phyloP scores from a whole-genome alignment of 2,797 vertebrate genomes.

The Alauda arvensis region DNA sequence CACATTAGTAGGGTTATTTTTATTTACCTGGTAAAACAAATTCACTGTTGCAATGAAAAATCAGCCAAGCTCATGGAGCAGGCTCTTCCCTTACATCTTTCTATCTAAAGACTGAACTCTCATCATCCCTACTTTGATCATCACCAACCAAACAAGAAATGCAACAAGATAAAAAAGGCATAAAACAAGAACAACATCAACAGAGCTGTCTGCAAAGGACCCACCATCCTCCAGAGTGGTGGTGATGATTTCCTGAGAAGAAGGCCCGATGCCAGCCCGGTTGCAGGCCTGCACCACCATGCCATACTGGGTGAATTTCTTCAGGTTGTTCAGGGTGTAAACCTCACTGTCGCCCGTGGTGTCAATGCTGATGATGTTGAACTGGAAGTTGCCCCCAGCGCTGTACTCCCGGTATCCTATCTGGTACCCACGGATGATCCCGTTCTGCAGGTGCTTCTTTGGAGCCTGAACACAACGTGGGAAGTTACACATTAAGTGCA shows the following conservation, averaged over 20 bases:
- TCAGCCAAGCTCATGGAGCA: background rate
- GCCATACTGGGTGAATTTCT: slow-evolving; percentile 97
- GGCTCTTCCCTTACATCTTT: background rate
- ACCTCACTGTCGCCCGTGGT: slow-evolving; percentile 93
- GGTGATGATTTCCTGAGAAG: slow-evolving; percentile 95
- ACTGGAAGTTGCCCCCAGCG: slow-evolving; percentile 92
- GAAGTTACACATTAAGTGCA: background rate
- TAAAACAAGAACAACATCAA: background rate
- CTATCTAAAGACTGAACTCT: background rate
- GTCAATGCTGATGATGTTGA: slow-evolving; percentile 95
- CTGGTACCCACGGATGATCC: slow-evolving; percentile 95
- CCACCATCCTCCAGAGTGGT: slow-evolving; percentile 95
- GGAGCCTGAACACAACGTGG: slow-evolving; percentile 79
- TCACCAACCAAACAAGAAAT: background rate
- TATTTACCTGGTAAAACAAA: background rate
- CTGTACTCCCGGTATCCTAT: slow-evolving; percentile 97
- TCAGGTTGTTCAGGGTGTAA: slow-evolving; percentile 91
- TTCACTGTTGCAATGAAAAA: background rate
- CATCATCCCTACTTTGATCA: background rate
- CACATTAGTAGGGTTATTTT: background rate
- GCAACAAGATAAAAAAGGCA: background rate
- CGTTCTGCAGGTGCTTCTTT: slow-evolving; percentile 93
- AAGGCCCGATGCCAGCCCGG: slow-evolving; percentile 93
- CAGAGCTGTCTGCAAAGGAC: slow-evolving; percentile 11
- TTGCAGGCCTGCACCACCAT: slow-evolving; percentile 97